Evolutionary conservation across 2,113 vertebrate species (phyloP), one percentile per base, ranked within the genome.

Genomic region (Callospermophilus lateralis): DNA sequence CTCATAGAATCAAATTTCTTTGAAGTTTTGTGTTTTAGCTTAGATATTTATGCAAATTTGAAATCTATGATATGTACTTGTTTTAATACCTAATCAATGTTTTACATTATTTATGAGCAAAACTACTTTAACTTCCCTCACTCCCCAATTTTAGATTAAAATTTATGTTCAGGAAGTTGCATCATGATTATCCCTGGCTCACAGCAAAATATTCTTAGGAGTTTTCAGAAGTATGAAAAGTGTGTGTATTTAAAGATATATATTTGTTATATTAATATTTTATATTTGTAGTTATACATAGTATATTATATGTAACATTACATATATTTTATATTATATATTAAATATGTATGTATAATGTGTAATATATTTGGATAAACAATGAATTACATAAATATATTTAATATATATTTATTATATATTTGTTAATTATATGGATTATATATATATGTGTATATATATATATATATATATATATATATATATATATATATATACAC

Each of bases 81-180:
- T 81, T 90, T 97, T 83, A 94, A 79, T 94, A 95, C 37, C 80
- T 97, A 78, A 95, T 94, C 89, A 93, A 72, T 81, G 51, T n/a
- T 95, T 96, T 89, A 84, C 53, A 83, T 94, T 97, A 88, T 97
- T 96, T 93, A 94, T 93, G 39, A 95, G 53, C 90, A 45, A 93
- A 77, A 90, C 97, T 93, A 90, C 45, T 89, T 95, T 90, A 86
- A 85, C 48, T 89, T 68, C 8, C 11, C 0, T 92, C 55, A 83
- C 2, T 92, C 51, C n/a, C 73, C 61, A 89, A 51, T 92, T 39
- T 51, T 95, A 79, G 12, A 93, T 78, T 96, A 93, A 95, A 96
- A 95, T 90, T 94, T 90, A 74, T 81, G 24, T 76, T 86, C n/a
- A 61, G 48, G n/a, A 95, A 61, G 6, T 26, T 58, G 20, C 11